These are phyloP conservation scores for Epirrhoe tristata DNA, from an alignment of 2,888 invertebrate species.

Conservation along the genomic window DNA sequence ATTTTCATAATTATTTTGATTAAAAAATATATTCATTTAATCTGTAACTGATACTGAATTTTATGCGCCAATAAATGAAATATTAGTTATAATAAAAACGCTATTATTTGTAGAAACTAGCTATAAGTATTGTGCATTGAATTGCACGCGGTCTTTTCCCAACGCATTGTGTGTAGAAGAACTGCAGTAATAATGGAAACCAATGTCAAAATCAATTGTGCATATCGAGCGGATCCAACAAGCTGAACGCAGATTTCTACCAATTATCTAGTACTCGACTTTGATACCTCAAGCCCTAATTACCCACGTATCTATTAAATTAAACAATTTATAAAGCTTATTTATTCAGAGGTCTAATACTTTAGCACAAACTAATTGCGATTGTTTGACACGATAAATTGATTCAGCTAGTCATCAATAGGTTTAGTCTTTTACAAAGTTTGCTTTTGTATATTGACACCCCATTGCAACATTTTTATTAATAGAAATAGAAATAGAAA, in stretches of 20 bases:
- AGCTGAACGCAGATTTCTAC: slow-evolving; percentile 21
- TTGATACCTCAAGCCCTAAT: not conserved
- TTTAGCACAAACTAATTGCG: too few species aligned
- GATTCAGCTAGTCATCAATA: too few species aligned
- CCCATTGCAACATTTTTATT: too few species aligned
- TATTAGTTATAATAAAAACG: not conserved
- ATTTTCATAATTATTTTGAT: not conserved
- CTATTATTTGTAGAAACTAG: not conserved
- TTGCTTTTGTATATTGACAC: too few species aligned
- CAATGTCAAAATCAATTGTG: slow-evolving; percentile 29
- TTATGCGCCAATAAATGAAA: not conserved
- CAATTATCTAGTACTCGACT: slow-evolving; percentile 7
- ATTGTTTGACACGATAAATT: too few species aligned
- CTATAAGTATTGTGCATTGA: slow-evolving; percentile 10
- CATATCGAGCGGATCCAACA: slow-evolving; percentile 14
- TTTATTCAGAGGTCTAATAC: too few species aligned
- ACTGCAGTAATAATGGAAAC: slow-evolving; percentile 21
- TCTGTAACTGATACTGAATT: not conserved
- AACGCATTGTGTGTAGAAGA: slow-evolving; percentile 21
- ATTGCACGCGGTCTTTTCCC: slow-evolving; percentile 5
- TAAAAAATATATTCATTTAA: not conserved
- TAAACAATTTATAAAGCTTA: not conserved
- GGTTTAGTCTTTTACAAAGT: too few species aligned
- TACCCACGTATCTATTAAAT: not conserved
- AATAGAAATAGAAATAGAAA: too few species aligned